Evolutionary conservation across 92 coral and sea anemone genomes (phyloP).

Genomic region (Epizoanthus ramosus): DNA sequence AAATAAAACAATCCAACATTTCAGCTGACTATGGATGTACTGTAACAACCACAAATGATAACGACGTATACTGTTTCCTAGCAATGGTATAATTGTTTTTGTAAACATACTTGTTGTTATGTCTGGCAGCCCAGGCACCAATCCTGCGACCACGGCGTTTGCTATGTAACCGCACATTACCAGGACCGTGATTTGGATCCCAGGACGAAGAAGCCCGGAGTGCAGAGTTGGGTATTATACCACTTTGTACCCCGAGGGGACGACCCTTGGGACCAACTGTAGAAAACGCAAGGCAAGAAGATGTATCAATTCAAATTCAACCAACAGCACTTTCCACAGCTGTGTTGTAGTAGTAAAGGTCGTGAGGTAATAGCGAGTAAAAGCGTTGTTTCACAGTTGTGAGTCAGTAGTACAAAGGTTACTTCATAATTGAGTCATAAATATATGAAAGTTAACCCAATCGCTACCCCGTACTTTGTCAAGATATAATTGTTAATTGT

Average conservation of each 20-base stretch:
- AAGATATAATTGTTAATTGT: too few species aligned
- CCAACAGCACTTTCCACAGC: not conserved
- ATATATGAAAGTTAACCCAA: too few species aligned
- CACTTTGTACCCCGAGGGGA: constrained; percentile 75
- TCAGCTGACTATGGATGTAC: too few species aligned
- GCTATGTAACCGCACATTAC: constrained; percentile 79
- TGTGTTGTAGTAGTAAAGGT: too few species aligned
- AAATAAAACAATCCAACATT: too few species aligned
- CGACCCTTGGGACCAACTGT: constrained; percentile 65
- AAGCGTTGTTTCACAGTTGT: too few species aligned
- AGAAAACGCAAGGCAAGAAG: not conserved
- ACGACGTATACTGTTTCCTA: too few species aligned
- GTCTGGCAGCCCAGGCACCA: constrained; percentile 85
- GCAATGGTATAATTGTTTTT: not conserved
- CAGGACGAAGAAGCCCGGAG: constrained; percentile 69
- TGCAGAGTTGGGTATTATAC: constrained; percentile 72
- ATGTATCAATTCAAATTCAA: not conserved
- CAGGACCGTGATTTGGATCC: constrained; percentile 73
- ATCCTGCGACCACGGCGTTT: constrained; percentile 54
- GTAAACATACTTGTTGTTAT: constrained; percentile 56
- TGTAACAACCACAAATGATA: too few species aligned
- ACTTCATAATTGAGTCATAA: too few species aligned
- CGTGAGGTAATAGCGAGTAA: too few species aligned
- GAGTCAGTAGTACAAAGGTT: too few species aligned
- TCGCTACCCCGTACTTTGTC: too few species aligned